Evolutionary conservation across 2,888 invertebrate species (phyloP), one percentile per base, ranked within the genome.

Genomic region (Tipula unca): DNA sequence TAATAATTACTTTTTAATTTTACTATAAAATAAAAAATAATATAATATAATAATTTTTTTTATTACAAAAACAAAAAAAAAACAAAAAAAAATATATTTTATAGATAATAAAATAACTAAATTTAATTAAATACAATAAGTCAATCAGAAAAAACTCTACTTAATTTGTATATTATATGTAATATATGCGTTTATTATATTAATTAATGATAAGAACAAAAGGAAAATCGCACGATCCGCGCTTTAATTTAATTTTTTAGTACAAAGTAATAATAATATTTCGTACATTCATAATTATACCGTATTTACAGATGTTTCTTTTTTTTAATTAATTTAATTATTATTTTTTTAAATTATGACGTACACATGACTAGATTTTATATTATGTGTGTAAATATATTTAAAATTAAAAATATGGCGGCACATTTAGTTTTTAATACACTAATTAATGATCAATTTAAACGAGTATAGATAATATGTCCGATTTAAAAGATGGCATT

Each of bases 81-180:
- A 69, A 69, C 25, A 20, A 25, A 48, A 69, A 54, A 69, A 69
- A 69, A 25, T 69, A 69, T 69, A 69, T 25, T 10, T 69, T 25
- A 8, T 69, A 69, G 17, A 48, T 54, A 69, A 69, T 69, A 69
- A 69, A 69, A 69, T 25, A 69, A 20, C 69, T 69, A 69, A 69
- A 69, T 69, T 69, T 69, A 69, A 69, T 69, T 69, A 69, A 69
- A 69, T 69, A 69, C 69, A 69, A 69, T 69, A 69, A 69, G 69
- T 69, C 69, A 69, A 69, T 69, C 69, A 69, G 69, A 69, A 69
- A 69, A 69, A 69, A 25, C 25, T 69, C 25, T 69, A 69, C 69
- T 69, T 69, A 69, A 69, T 25, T 69, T 69, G 69, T 69, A 69
- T 69, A 25, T 69, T 6, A 3, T 42, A 42, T 39, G 42, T 42